Base-by-base conservation (phyloP, 2,888 invertebrate genomes). In the Muschampia plurimacula region DNA sequence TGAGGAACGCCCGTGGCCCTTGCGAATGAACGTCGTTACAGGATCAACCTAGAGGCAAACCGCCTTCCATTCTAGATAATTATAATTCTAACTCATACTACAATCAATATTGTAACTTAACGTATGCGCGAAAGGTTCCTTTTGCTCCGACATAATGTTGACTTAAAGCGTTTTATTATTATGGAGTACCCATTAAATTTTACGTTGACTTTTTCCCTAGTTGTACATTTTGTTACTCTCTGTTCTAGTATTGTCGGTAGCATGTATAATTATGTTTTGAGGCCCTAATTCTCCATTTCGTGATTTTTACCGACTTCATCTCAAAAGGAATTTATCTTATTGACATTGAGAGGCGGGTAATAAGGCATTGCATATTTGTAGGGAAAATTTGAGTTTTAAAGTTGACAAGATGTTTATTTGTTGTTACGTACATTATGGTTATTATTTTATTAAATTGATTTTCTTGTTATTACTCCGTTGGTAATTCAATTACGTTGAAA, bases 1-100 rank as follows among this genome's bases (percentile, higher is more conserved):
- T 82, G 78, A 81, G 78, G 75, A 76, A 64, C 73, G 79, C 81
- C 80, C 71, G 67, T 52, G 79, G 84, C 78, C 67, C 75, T 77
- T 76, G 75, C 76, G 76, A 76, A 76, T 76, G 78, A 70, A 64
- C 69, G 73, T 70, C 28, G 74, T 74, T 75, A 75, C 74, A 75
- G 74, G 73, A 72, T 76, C 78, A 75, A 77, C 82, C 78, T 77
- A 74, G 75, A 77, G 77, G 77, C 67, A 57, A 71, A 68, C 74
- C 73, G 67, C 71, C 46, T 6, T 28, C 69, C 28, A 59, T 55
- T 22, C 12, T 36, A 28, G n/a, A 22, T 22, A 15, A 57, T 6
- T 3, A 2, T 36, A 60, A 28, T 36, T 60, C 1, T 2, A 8
- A 8, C 15, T 9, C 7, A 8, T 8, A 57, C 9, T 12, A 13